Conservation (phyloP, 2,888 invertebrate species). For the Metopia argyrocephala region DNA sequence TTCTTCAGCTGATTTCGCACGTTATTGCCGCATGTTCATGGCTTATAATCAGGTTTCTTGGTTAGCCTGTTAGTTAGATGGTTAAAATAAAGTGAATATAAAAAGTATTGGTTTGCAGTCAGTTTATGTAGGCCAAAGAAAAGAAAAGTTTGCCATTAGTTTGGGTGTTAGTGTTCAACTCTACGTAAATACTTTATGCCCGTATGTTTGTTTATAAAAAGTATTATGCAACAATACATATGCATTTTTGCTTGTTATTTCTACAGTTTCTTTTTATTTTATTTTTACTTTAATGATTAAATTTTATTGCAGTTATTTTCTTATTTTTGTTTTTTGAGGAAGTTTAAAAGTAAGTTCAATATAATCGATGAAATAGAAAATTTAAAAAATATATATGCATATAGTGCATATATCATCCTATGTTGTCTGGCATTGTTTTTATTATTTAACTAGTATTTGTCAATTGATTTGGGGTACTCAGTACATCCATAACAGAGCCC, state of each 20-base stretch:
- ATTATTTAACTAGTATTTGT: too few species aligned
- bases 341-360: constrained; percentile 34
- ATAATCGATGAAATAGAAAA: constrained; percentile 4
- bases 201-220: not conserved
- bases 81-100: constrained; percentile 18
- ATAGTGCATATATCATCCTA: not conserved
- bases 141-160: constrained; percentile 55
- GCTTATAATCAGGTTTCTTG: constrained; percentile 49
- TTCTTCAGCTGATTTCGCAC: constrained; percentile 40
- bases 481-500: too few species aligned
- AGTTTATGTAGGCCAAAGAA: constrained; percentile 57
- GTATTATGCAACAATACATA: constrained; percentile 42
- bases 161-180: constrained; percentile 34
- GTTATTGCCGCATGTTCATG: constrained; percentile 33
- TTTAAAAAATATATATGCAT: not conserved
- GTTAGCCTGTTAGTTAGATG: constrained; percentile 45
- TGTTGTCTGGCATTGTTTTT: too few species aligned
- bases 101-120: not conserved
- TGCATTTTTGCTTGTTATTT: constrained; percentile 30
- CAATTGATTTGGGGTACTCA: too few species aligned
- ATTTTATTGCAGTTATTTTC: not conserved
- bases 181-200: constrained; percentile 37
- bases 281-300: not conserved
- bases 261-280: not conserved
- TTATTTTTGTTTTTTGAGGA: constrained; percentile 4